These are phyloP conservation scores for Cryptocheilus praepositus DNA, from an alignment of 2,888 invertebrate genomes.

Conservation along the genomic window DNA sequence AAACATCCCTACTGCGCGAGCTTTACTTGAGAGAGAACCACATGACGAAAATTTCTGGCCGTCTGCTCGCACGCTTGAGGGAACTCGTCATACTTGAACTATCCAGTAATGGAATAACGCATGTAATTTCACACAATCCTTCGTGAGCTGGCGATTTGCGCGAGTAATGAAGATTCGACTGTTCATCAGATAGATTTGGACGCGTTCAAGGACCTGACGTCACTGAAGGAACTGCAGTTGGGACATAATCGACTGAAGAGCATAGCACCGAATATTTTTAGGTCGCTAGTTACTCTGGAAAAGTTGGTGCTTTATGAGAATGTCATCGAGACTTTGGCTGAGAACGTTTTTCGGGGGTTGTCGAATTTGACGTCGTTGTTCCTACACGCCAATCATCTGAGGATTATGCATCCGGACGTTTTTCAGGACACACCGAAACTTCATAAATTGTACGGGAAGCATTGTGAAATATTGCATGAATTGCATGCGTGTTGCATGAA, in stretches of 20 bases:
- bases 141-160: neutral
- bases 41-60: slow-evolving; percentile 78
- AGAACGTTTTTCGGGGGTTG: slow-evolving; percentile 80
- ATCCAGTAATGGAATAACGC: slow-evolving; percentile 81
- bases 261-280: slow-evolving; percentile 79
- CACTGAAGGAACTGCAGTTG: slow-evolving; percentile 81
- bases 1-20: slow-evolving; percentile 79
- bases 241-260: slow-evolving; percentile 81
- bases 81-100: slow-evolving; percentile 81
- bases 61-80: slow-evolving; percentile 77
- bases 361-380: slow-evolving; percentile 81
- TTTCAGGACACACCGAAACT: slow-evolving; percentile 81
- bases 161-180: slow-evolving; percentile 1
- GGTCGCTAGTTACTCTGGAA: slow-evolving; percentile 78
- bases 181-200: slow-evolving; percentile 59
- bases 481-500: too few species aligned
- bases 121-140: slow-evolving; percentile 58
- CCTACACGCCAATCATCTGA: slow-evolving; percentile 83
- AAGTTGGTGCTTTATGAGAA: slow-evolving; percentile 84
- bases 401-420: slow-evolving; percentile 79
- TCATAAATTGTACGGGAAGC: slow-evolving; percentile 80
- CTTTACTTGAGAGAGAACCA: slow-evolving; percentile 84
- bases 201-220: slow-evolving; percentile 58
- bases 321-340: slow-evolving; percentile 80
- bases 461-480: neutral